These are phyloP conservation scores for Bradypus variegatus DNA, from an alignment of 2,797 vertebrate genomes.

Conservation along the genomic window DNA sequence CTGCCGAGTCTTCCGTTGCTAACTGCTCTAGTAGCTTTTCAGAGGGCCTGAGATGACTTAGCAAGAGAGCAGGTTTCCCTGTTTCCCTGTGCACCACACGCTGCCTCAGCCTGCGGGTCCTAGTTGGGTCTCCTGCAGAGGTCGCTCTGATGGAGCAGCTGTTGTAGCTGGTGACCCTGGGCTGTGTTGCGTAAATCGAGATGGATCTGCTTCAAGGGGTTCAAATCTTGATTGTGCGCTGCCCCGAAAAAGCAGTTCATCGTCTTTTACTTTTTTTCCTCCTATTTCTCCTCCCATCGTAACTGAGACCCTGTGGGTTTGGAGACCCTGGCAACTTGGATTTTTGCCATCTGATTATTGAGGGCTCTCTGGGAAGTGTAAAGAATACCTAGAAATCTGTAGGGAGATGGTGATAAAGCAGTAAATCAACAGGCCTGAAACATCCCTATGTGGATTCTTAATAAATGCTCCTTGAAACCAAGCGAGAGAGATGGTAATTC, in stretches of 20 bases:
- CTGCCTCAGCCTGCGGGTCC: slow-evolving; percentile 16
- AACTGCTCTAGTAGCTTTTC: slow-evolving; percentile 12
- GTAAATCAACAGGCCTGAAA: slow-evolving; percentile 54
- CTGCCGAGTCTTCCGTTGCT: slow-evolving; percentile 46
- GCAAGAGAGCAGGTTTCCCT: neutral
- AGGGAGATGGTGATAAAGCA: slow-evolving; percentile 57
- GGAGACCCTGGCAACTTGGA: slow-evolving; percentile 36
- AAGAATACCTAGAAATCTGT: slow-evolving; percentile 58
- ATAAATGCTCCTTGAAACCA: slow-evolving; percentile 57
- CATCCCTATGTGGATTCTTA: slow-evolving; percentile 49
- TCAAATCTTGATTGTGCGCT: no score
- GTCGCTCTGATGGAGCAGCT: slow-evolving; percentile 47
- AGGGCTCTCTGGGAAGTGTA: slow-evolving; percentile 43
- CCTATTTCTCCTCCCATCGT: slow-evolving; percentile 6
- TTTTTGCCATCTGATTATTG: slow-evolving; percentile 41
- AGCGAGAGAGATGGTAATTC: neutral
- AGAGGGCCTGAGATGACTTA: slow-evolving; percentile 47
- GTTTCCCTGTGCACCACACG: slow-evolving; percentile 30
- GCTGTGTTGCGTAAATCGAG: neutral
- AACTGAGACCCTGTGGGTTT: slow-evolving; percentile 19
- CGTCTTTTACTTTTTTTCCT: neutral
- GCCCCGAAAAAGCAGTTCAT: no score
- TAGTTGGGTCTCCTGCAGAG: slow-evolving; percentile 55
- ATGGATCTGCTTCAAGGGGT: slow-evolving; percentile 4
- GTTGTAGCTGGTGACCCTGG: slow-evolving; percentile 28